Evolutionary conservation across 2,888 invertebrate species (phyloP), one percentile per base, ranked within the genome.

Genomic region (Strigamia transsilvanica): DNA sequence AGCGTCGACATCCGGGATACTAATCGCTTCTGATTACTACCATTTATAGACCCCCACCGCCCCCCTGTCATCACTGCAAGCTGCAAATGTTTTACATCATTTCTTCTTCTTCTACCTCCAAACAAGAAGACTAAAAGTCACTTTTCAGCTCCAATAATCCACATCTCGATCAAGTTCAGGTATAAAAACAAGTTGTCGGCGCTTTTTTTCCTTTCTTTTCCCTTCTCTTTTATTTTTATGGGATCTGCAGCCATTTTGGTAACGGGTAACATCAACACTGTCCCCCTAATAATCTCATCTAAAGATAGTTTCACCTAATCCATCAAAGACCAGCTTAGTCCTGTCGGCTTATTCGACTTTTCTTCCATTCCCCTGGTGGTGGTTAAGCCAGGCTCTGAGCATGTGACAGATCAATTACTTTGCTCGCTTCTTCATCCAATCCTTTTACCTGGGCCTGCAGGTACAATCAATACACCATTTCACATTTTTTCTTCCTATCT

Each of bases 281-380:
- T 73, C 32, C 73, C 73, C 13, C 73, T 73, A 73, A 73, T 79
- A 79, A 79, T 79, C 79, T 79, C 79, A 79, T 79, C 79, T 79
- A 42, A 38, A 79, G 79, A 42, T 79, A 79, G 79, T 79, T 79
- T 41, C 38, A 21, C 41, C 42, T 79, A 79, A 79, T 79, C 79
- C 79, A 79, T 79, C 79, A 79, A 79, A 79, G 38, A 79, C 41
- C 79, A 79, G 79, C 79, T 79, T 79, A 79, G 79, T 21, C 73
- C 38, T 79, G 79, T 79, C 79, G 79, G 79, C 79, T 79, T 79
- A 79, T 18, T 79, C 79, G 79, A 79, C 41, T 38, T 79, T 79
- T 79, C 73, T 73, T 73, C 61, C 73, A 73, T 73, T 73, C 73
- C 73, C 73, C 73, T 73, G 73, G 73, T 73, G 73, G 73, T 73